Conservation (phyloP, 1,140 invertebrate species). For the Cydia fagiglandana region DNA sequence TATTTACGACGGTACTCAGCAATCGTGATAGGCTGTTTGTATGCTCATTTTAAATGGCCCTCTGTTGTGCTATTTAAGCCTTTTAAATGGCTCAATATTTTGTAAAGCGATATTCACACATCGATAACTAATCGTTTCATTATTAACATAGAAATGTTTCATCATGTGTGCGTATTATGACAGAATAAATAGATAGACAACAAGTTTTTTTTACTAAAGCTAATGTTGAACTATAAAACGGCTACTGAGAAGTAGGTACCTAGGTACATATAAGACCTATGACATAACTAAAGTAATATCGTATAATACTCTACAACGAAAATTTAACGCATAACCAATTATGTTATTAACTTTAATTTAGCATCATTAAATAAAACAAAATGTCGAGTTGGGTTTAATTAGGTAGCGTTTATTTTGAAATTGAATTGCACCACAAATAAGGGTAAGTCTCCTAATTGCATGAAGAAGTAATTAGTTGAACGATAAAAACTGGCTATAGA, state of each 20-base stretch:
- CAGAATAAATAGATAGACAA: not conserved
- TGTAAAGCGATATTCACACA: not conserved
- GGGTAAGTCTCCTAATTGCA: constrained; percentile 13
- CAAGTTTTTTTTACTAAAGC: constrained; percentile 8
- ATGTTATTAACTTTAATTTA: constrained; percentile 32
- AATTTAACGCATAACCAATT: constrained; percentile 25
- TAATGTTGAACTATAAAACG: constrained; percentile 16
- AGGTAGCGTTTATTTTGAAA: constrained; percentile 13
- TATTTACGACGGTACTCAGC: too few relatives aligned
- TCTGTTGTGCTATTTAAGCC: not conserved
- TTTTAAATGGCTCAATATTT: not conserved
- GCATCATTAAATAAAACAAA: constrained; percentile 28
- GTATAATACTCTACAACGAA: not conserved
- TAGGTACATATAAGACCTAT: not conserved
- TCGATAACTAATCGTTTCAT: constrained; percentile 17
- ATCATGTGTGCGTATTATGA: constrained; percentile 7
- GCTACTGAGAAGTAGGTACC: not conserved
- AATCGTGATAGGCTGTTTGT: too few relatives aligned
- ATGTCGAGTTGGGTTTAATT: constrained; percentile 23
- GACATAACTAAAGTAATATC: constrained; percentile 10
- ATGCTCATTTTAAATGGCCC: not conserved
- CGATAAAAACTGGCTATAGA: constrained; percentile 17
- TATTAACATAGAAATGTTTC: constrained; percentile 29
- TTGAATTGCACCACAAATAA: constrained; percentile 11
- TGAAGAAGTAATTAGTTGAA: constrained; percentile 22